A percentile compares a stretch with the other conserved stretches of the same genome.
Evolutionary conservation across 1,140 invertebrate species (phyloP).

Genomic region (Monomorium pharaonis): DNA sequence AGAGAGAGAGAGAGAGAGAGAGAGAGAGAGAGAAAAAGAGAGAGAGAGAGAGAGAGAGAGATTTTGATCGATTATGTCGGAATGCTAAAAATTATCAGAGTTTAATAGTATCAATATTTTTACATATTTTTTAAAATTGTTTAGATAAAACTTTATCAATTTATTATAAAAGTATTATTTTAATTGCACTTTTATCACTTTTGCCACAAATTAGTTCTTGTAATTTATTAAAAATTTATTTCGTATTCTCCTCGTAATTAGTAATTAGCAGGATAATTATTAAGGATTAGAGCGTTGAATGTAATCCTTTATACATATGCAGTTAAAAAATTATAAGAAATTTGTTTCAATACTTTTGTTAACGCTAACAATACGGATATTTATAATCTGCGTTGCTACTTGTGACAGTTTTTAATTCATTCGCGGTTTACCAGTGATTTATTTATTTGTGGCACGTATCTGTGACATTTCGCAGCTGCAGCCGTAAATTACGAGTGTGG

Average conservation of each 20-base stretch:
- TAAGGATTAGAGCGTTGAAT: not conserved
- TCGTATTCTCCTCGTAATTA: not conserved
- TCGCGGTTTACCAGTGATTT: constrained; percentile 19
- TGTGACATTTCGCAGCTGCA: constrained; percentile 29
- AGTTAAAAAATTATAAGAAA: not conserved
- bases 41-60: too few relatives aligned
- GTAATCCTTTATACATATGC: not conserved
- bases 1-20: too few relatives aligned
- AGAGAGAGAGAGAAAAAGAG: too few relatives aligned
- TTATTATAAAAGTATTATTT: not conserved
- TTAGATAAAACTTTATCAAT: not conserved
- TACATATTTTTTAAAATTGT: not conserved
- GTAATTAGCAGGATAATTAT: not conserved
- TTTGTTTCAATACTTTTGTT: not conserved
- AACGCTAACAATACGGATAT: not conserved
- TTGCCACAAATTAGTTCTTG: not conserved
- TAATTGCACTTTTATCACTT: not conserved
- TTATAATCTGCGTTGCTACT: constrained; percentile 5
- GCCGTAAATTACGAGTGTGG: constrained; percentile 33
- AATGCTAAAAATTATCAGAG: not conserved
- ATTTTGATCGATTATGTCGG: not conserved
- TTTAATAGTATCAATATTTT: not conserved
- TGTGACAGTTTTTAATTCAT: constrained; percentile 39
- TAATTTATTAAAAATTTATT: not conserved
- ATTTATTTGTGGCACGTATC: constrained; percentile 37